These are phyloP conservation scores for Cetonia aurata DNA, from an alignment of 2,888 invertebrate genomes.

Conservation along the genomic window DNA sequence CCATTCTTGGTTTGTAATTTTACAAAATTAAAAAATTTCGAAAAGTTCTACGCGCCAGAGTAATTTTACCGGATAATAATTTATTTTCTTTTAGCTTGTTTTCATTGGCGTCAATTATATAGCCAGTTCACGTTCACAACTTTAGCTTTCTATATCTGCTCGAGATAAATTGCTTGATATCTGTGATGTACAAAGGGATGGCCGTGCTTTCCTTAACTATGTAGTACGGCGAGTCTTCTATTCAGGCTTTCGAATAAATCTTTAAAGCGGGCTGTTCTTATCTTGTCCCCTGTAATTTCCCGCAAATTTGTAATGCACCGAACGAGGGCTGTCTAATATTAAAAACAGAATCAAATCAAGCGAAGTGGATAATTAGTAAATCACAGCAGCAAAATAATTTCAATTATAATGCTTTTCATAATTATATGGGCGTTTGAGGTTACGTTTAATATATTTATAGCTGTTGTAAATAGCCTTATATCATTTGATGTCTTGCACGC, in stretches of 20 bases:
- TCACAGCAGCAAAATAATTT: conserved; percentile 3
- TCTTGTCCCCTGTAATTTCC: not conserved
- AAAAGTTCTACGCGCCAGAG: no score
- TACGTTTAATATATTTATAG: not conserved
- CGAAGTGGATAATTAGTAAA: conserved; percentile 15
- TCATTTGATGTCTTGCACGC: no score
- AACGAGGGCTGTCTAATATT: not conserved
- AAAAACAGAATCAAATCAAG: conserved; percentile 9
- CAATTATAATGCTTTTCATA: conserved; percentile 1
- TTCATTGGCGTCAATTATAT: no score
- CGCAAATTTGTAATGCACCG: not conserved
- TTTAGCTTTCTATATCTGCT: not conserved
- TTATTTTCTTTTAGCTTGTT: no score
- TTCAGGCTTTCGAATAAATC: conserved; percentile 18
- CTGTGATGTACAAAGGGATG: not conserved
- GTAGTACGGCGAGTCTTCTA: not conserved
- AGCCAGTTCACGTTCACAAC: no score
- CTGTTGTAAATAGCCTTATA: not conserved
- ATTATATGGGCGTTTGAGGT: not conserved
- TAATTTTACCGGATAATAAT: no score
- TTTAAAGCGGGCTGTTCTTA: conserved; percentile 6
- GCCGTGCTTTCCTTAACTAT: not conserved
- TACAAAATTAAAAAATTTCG: no score
- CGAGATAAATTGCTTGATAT: conserved; percentile 11
- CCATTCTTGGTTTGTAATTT: no score